Conservation (phyloP, 2,888 invertebrate species). For the Biston betularia region DNA sequence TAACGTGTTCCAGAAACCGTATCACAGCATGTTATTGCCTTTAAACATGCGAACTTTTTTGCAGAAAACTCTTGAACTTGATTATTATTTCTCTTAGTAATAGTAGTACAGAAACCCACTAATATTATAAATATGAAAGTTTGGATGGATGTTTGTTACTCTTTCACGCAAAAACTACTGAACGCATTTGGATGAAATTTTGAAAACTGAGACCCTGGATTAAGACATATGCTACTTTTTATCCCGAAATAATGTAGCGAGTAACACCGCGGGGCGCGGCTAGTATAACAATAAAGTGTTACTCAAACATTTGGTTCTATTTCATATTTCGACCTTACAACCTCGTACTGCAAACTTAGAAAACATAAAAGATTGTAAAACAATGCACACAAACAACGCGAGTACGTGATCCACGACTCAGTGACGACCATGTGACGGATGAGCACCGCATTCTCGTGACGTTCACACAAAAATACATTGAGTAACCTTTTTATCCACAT, state of each 20-base stretch:
- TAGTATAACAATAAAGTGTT: too few species aligned
- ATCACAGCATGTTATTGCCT: constrained; percentile 5
- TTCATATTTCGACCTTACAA: background rate
- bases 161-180: too few species aligned
- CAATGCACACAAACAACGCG: constrained; percentile 23
- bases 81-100: background rate
- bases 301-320: background rate
- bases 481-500: constrained; percentile 2
- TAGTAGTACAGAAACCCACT: too few species aligned
- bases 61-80: constrained; percentile 5
- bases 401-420: constrained; percentile 43
- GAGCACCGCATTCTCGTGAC: constrained; percentile 33
- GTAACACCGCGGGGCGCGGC: too few species aligned
- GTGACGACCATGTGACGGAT: constrained; percentile 13
- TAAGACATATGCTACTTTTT: too few species aligned
- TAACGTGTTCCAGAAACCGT: constrained; percentile 15
- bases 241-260: too few species aligned
- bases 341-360: background rate
- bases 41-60: constrained; percentile 16
- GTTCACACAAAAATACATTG: constrained; percentile 23
- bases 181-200: too few species aligned
- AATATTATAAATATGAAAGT: too few species aligned
- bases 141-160: too few species aligned
- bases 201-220: too few species aligned
- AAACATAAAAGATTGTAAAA: constrained; percentile 2